Conservation (phyloP, 1,140 invertebrate genomes). For the Drosophila guanche region DNA sequence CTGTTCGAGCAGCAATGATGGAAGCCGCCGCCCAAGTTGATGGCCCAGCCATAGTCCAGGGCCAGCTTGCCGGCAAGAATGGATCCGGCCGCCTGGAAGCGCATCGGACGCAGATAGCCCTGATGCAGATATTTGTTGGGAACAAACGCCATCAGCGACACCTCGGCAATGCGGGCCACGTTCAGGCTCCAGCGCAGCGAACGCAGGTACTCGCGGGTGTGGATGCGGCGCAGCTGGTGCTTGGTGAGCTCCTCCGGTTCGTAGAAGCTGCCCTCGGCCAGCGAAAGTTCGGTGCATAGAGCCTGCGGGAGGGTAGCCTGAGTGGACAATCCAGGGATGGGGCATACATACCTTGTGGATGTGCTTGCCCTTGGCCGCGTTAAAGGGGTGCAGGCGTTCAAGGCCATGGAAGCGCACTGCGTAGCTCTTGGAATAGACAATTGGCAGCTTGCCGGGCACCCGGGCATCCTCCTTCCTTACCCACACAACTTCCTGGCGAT, state of each 20-base stretch:
- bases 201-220: slow-evolving; percentile 89
- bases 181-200: slow-evolving; percentile 90
- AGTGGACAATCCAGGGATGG: background rate
- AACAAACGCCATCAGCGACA: slow-evolving; percentile 88
- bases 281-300: slow-evolving; percentile 85
- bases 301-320: slow-evolving; percentile 81
- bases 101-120: slow-evolving; percentile 90
- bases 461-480: slow-evolving; percentile 39
- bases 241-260: slow-evolving; percentile 88
- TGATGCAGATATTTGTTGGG: slow-evolving; percentile 91
- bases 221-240: slow-evolving; percentile 89
- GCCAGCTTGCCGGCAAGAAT: slow-evolving; percentile 92
- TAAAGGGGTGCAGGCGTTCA: slow-evolving; percentile 94
- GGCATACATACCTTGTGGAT: slow-evolving; percentile 86
- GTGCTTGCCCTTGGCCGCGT: slow-evolving; percentile 93
- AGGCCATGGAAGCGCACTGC: slow-evolving; percentile 92
- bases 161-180: slow-evolving; percentile 91
- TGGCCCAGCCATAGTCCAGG: slow-evolving; percentile 91
- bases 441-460: slow-evolving; percentile 85
- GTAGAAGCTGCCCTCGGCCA: slow-evolving; percentile 84
- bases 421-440: slow-evolving; percentile 91
- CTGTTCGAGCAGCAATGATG: slow-evolving; percentile 90
- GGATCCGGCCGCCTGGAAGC: slow-evolving; percentile 92
- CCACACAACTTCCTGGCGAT: slow-evolving; percentile 56
- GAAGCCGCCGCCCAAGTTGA: slow-evolving; percentile 96